Conservation (phyloP, 2,113 vertebrate species). For the Gambusia affinis region DNA sequence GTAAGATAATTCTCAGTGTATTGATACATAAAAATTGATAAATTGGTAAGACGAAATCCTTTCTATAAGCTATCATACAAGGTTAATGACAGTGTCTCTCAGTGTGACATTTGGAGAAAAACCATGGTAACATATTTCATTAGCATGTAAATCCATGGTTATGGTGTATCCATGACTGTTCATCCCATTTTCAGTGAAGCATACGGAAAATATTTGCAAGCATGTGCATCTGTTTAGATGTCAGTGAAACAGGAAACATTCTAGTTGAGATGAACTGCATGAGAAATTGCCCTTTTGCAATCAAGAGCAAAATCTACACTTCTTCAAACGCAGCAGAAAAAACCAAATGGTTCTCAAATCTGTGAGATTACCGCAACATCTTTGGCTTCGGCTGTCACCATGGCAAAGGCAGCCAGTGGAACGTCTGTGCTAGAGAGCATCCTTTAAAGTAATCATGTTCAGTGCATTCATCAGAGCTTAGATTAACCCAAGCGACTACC, state of each 20-base stretch:
- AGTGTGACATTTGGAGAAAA: constrained; percentile 25
- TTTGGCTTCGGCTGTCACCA: constrained; percentile 73
- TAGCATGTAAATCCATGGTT: constrained; percentile 3
- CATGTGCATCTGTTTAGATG: constrained; percentile 20
- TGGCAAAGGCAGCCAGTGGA: constrained; percentile 68
- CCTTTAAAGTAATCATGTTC: constrained; percentile 45
- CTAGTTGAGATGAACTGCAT: constrained; percentile 1
- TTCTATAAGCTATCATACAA: constrained; percentile 6
- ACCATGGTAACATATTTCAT: constrained; percentile 15
- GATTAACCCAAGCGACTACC: constrained; percentile 40
- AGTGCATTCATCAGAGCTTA: constrained; percentile 35
- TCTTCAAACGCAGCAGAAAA: constrained; percentile 33
- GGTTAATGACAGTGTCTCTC: constrained; percentile 12
- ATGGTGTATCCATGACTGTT: background rate
- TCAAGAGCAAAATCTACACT: constrained; percentile 34
- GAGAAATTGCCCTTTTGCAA: constrained; percentile 35
- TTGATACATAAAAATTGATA: constrained; percentile 5
- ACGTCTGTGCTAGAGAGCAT: constrained; percentile 44
- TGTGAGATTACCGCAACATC: constrained; percentile 64
- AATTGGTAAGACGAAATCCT: constrained; percentile 4
- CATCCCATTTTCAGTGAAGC: background rate
- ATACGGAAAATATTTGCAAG: background rate
- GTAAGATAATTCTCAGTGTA: background rate
- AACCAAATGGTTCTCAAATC: constrained; percentile 63
- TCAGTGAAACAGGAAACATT: constrained; percentile 17